Conservation (phyloP, 2,888 invertebrate genomes). For the Cephonodes hylas region DNA sequence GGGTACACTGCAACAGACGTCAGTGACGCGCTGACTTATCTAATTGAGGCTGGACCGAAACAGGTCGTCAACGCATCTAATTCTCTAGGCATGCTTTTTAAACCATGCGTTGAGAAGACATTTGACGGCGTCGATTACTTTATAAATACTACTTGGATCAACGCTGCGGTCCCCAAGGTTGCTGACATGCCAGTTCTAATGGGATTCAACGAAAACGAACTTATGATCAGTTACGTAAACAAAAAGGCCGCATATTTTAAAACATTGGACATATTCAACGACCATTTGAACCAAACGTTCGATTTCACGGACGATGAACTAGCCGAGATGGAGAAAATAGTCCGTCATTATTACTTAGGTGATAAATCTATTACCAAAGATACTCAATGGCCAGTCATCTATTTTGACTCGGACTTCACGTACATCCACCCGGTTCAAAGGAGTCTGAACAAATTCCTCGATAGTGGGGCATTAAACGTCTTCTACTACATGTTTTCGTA, state of each 20-base stretch:
- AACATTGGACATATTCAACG: conserved; percentile 30
- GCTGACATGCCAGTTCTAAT: conserved; percentile 34
- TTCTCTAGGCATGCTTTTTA: conserved; percentile 24
- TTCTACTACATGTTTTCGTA: conserved; percentile 58
- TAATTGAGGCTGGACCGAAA: conserved; percentile 31
- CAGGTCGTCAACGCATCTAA: conserved; percentile 32
- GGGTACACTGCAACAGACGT: conserved; percentile 32
- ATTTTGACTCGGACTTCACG: conserved; percentile 50
- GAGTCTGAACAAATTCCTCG: conserved; percentile 39
- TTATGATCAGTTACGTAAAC: conserved; percentile 22
- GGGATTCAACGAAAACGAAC: conserved; percentile 39
- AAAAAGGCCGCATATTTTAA: conserved; percentile 28
- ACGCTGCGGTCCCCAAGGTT: conserved; percentile 27
- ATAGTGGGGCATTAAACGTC: conserved; percentile 34
- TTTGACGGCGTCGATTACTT: conserved; percentile 39
- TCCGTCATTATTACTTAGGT: conserved; percentile 50
- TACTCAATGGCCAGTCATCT: conserved; percentile 29
- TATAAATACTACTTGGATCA: conserved; percentile 30
- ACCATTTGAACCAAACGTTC: conserved; percentile 27
- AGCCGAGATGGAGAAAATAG: conserved; percentile 28
- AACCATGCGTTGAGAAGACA: conserved; percentile 38
- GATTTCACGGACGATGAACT: conserved; percentile 27
- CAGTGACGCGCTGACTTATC: conserved; percentile 36
- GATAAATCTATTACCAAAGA: conserved; percentile 35
- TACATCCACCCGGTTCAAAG: conserved; percentile 46